These are phyloP conservation scores for Leptarthrus brevirostris DNA, from an alignment of 2,888 invertebrate species.

Conservation along the genomic window DNA sequence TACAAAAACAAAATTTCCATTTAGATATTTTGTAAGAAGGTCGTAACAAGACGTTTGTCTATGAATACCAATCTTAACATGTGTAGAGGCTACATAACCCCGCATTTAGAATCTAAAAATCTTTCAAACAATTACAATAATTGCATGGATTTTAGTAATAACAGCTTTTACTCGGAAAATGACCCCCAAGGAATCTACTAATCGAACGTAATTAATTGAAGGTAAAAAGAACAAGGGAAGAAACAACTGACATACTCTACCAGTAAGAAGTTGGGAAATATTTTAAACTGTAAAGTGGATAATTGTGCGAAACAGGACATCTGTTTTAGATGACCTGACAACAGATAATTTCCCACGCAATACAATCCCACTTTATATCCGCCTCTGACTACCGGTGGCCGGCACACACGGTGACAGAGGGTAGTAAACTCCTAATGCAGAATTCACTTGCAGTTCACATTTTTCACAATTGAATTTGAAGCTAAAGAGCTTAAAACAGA, in stretches of 20 bases:
- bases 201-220: conserved; percentile 13
- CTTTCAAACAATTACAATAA: conserved; percentile 47
- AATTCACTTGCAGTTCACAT: conserved; percentile 25
- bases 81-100: too few species aligned
- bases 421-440: conserved; percentile 18
- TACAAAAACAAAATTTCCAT: too few species aligned
- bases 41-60: too few species aligned
- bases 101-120: too few species aligned
- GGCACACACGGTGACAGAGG: not conserved
- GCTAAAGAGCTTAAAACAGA: conserved; percentile 44
- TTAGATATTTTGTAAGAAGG: too few species aligned
- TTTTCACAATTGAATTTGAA: conserved; percentile 29
- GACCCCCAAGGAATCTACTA: not conserved
- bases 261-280: conserved; percentile 46
- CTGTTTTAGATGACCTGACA: conserved; percentile 28
- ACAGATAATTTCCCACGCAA: conserved; percentile 21
- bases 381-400: not conserved
- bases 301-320: conserved; percentile 50
- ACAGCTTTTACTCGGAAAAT: conserved; percentile 8
- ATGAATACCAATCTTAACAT: too few species aligned
- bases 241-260: not conserved
- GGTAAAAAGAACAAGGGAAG: not conserved
- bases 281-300: conserved; percentile 50
- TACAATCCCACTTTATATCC: not conserved
- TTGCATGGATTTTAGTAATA: conserved; percentile 48